phyloP scores from a whole-genome alignment of 2,888 invertebrate genomes.

The Bibio marci region DNA sequence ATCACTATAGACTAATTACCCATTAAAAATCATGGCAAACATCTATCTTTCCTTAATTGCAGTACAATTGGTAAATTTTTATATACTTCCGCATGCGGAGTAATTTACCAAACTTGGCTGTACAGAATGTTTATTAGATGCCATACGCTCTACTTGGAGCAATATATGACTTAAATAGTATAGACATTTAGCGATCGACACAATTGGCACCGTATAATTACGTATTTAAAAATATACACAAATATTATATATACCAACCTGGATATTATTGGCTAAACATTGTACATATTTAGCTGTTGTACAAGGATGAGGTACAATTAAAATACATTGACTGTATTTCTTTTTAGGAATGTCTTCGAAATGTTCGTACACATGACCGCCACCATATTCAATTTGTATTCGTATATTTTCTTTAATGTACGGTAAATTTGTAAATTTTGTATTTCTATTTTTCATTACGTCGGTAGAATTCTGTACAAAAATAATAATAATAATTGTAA shows the following conservation, averaged over 20 bases:
- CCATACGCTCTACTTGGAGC: too few relatives aligned
- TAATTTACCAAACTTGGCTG: too few relatives aligned
- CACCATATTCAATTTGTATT: slow-evolving; percentile 41
- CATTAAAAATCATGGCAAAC: too few relatives aligned
- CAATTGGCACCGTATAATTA: not conserved
- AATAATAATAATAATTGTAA: too few relatives aligned
- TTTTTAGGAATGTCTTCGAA: slow-evolving; percentile 37
- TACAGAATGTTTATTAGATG: too few relatives aligned
- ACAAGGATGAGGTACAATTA: slow-evolving; percentile 53
- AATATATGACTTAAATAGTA: too few relatives aligned
- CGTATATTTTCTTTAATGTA: slow-evolving; percentile 39
- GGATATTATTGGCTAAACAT: slow-evolving; percentile 48
- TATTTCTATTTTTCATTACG: not conserved
- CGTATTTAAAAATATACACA: not conserved
- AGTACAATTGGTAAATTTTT: too few relatives aligned
- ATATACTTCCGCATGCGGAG: too few relatives aligned
- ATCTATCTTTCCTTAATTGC: too few relatives aligned
- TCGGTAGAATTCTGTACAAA: too few relatives aligned
- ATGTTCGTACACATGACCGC: slow-evolving; percentile 43
- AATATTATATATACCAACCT: slow-evolving; percentile 13
- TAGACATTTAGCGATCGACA: too few relatives aligned
- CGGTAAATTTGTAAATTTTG: slow-evolving; percentile 29
- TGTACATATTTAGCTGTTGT: slow-evolving; percentile 57
- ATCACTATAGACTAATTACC: too few relatives aligned
- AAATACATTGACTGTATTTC: slow-evolving; percentile 35